Conservation (phyloP, 2,888 invertebrate species). For the Euplexia lucipara region DNA sequence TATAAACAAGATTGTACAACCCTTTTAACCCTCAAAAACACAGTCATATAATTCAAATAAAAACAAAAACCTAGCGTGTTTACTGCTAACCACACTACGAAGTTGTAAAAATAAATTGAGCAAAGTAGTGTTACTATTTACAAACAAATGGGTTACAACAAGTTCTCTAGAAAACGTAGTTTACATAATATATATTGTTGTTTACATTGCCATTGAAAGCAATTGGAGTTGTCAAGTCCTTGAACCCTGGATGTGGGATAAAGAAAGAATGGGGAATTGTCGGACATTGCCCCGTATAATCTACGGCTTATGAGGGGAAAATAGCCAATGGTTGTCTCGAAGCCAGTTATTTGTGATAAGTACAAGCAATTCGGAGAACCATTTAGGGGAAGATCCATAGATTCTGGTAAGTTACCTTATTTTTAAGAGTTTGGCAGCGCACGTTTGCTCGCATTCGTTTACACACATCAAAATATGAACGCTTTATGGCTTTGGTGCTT, state of each 20-base stretch:
- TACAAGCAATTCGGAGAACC: constrained; percentile 2
- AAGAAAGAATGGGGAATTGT: neutral
- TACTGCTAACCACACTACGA: constrained; percentile 16
- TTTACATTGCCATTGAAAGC: constrained; percentile 5
- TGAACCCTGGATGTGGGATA: neutral
- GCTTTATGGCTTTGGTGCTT: too few species aligned
- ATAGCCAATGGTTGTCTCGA: neutral
- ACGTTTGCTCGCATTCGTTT: too few species aligned
- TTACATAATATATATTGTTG: constrained; percentile 14
- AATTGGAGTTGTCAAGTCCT: constrained; percentile 6
- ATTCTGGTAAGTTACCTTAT: neutral
- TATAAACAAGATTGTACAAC: neutral
- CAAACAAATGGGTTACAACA: constrained; percentile 11
- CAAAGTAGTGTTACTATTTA: neutral
- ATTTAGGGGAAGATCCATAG: neutral
- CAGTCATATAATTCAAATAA: constrained; percentile 31
- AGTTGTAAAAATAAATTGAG: constrained; percentile 36
- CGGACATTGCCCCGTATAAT: neutral
- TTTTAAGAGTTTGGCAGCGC: too few species aligned
- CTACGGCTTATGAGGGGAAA: neutral
- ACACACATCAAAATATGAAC: too few species aligned
- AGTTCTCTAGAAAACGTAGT: constrained; percentile 14
- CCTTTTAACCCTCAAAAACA: neutral
- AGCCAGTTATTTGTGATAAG: constrained; percentile 29
- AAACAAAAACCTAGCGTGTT: constrained; percentile 24